Conservation (phyloP, 2,113 vertebrate genomes). For the Cairina moschata region DNA sequence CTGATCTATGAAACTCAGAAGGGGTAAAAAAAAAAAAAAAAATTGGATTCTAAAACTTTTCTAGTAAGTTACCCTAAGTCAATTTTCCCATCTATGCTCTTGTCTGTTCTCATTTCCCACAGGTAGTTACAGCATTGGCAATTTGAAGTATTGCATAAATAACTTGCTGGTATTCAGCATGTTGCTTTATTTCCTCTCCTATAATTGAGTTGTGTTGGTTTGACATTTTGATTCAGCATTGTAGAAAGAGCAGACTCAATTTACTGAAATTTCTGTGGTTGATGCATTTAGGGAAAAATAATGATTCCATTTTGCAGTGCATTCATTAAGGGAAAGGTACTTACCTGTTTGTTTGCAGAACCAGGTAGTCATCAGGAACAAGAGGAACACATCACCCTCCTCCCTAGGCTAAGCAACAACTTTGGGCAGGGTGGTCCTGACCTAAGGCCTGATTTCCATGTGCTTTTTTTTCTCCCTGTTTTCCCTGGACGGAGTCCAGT, state of each 20-base stretch:
- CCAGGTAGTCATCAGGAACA: background rate
- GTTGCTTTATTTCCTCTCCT: conserved; percentile 42
- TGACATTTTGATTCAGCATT: conserved; percentile 39
- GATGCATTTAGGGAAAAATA: conserved; percentile 1
- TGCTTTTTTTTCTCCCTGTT: background rate
- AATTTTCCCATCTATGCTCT: background rate
- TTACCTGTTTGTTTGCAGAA: conserved; percentile 2
- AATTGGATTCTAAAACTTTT: background rate
- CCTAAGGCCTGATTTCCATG: background rate
- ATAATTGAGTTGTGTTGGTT: conserved; percentile 30
- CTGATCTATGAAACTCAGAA: background rate
- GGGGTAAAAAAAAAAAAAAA: background rate
- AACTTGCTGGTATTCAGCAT: conserved; percentile 19
- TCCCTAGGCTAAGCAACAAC: background rate
- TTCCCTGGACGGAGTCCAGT: background rate
- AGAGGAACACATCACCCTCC: background rate
- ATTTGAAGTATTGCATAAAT: conserved; percentile 33
- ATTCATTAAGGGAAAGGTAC: background rate
- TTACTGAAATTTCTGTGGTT: conserved; percentile 20
- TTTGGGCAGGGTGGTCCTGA: background rate
- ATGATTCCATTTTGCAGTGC: background rate
- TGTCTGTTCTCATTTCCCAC: conserved; percentile 12
- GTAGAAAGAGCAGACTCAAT: conserved; percentile 23
- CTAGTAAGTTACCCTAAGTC: background rate
- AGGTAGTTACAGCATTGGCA: background rate